Base-by-base conservation (phyloP, 2,797 vertebrate genomes). In the Acipenser transmontanus region DNA sequence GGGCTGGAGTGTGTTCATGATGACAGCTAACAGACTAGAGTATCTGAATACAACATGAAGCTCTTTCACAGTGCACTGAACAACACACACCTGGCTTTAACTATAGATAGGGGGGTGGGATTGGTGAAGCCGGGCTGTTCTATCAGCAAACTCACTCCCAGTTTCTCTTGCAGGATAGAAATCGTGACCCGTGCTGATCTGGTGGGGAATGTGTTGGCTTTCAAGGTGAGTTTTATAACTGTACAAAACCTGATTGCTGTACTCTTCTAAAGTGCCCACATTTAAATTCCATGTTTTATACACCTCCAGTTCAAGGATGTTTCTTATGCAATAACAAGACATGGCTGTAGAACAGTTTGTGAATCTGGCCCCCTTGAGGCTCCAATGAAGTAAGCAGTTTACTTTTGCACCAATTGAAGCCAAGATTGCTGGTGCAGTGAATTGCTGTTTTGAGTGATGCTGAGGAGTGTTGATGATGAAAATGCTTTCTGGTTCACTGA, bases 401-500 rank as follows among this genome's bases (percentile, higher is more conserved):
- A 34, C 34, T 34, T 4, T 4, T 34, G 34, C 34, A 34, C 34
- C 34, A 34, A 34, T 34, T 34, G 34, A 1, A 34, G 34, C 34
- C 34, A 34, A 34, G 34, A 34, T 34, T 34, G 17, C 17, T 17
- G 17, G 17, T 17, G 17, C 17, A 17, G 17, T 17, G 17, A 17
- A 17, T 17, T 17, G 1, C 17, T 17, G 17, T 17, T 17, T 17
- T 17, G 34, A 34, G 34, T 34, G 34, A 34, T 34, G 34, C 34
- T 34, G 68, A n/a, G 68, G 70, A 69, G 68, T 66, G 77, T 89
- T 82, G 0, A 81, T 89, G 87, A 91, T 91, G 88, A 91, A 34
- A 34, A 54, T 67, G 73, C 76, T 4, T 74, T 81, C 81, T 64
- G 82, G 88, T 90, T 88, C 80, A 72, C 89, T 90, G 89, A 91